These are phyloP conservation scores for Vultur gryphus DNA, from an alignment of 2,797 vertebrate genomes.

Conservation along the genomic window DNA sequence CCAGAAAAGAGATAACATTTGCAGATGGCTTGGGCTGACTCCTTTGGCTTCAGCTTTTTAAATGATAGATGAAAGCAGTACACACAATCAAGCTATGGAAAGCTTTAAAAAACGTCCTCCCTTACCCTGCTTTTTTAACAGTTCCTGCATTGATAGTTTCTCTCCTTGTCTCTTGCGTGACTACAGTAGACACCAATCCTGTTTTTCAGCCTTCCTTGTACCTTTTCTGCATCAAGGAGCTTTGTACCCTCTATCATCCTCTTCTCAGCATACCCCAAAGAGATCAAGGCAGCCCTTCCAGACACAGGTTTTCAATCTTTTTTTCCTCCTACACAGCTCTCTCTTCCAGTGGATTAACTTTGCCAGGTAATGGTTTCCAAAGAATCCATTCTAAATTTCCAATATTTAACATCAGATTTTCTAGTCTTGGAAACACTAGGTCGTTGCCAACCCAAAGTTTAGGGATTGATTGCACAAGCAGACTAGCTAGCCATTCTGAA, in stretches of 20 bases:
- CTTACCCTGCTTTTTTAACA: background rate
- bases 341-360: constrained; percentile 34
- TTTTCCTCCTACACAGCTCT: constrained; percentile 39
- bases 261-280: background rate
- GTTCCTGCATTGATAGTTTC: background rate
- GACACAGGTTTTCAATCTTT: constrained; percentile 10
- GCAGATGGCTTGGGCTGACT: constrained; percentile 36
- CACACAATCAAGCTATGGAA: constrained; percentile 3
- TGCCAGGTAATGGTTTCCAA: constrained; percentile 54
- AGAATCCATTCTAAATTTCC: constrained; percentile 58
- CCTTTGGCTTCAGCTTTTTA: constrained; percentile 23
- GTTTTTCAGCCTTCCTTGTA: background rate
- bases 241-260: background rate
- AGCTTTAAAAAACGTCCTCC: background rate
- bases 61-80: constrained; percentile 17
- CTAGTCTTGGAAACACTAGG: constrained; percentile 45
- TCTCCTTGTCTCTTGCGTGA: background rate
- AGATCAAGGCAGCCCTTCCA: background rate
- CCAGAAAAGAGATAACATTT: constrained; percentile 55
- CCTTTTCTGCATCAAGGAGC: background rate
- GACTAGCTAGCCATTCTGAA: background rate
- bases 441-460: constrained; percentile 1
- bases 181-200: background rate
- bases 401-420: constrained; percentile 60
- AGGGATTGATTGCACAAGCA: constrained; percentile 50